Evolutionary conservation across 2,888 invertebrate species (phyloP).

Genomic region (Neuroscelio doddi): DNA sequence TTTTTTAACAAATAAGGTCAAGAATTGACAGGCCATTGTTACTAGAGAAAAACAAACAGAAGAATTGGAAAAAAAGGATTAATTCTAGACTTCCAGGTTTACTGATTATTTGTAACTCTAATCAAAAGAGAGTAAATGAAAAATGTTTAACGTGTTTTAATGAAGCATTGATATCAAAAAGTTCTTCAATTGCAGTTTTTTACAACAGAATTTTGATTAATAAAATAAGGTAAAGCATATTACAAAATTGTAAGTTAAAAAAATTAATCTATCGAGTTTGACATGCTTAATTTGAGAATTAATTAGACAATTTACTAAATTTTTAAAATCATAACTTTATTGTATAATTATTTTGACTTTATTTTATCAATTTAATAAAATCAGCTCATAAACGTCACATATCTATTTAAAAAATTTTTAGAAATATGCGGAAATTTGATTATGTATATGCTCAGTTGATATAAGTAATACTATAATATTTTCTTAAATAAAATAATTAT

Average conservation of each 20-base stretch:
- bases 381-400: background rate
- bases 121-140: constrained; percentile 4
- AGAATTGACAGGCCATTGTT: constrained; percentile 14
- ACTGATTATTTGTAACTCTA: constrained; percentile 20
- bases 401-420: background rate
- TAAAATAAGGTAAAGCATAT: background rate
- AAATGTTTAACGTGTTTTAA: constrained; percentile 20
- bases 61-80: constrained; percentile 18
- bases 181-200: constrained; percentile 12
- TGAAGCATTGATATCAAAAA: background rate
- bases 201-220: background rate
- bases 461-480: constrained; percentile 32
- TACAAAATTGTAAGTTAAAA: background rate
- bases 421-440: background rate
- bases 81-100: constrained; percentile 29
- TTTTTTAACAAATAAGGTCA: constrained; percentile 1
- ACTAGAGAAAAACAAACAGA: constrained; percentile 17
- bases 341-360: background rate
- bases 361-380: background rate
- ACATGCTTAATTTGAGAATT: no score
- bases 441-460: constrained; percentile 14
- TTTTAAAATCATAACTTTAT: no score
- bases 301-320: no score
- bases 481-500: constrained; percentile 30
- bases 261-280: background rate